Percentiles rank a stretch among this genome's conserved stretches.
Evolutionary conservation across 2,797 vertebrate species (phyloP).

Genomic region (Crotalus adamanteus): DNA sequence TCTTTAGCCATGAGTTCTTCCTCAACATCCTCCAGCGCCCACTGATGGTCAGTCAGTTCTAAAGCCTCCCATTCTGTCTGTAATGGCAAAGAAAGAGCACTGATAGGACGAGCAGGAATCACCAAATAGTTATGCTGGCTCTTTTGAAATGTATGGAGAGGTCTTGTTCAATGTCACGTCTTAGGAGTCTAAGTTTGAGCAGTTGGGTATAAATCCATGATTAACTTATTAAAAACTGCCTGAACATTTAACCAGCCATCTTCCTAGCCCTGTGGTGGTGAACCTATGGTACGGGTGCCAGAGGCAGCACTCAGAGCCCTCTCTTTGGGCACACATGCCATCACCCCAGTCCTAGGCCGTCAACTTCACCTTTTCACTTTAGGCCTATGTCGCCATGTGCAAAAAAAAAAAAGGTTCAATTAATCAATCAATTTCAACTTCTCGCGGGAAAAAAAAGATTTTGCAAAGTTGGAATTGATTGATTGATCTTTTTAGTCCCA

Average conservation of each 20-base stretch:
- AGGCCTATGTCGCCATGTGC: no score
- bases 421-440: no score
- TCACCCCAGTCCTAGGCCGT: no score
- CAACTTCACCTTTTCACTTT: no score
- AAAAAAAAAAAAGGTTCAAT: no score
- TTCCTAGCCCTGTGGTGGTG: background rate
- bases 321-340: no score
- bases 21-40: slow-evolving; percentile 95
- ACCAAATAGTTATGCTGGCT: no score
- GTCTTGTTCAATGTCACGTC: background rate
- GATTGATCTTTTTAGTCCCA: no score
- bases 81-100: slow-evolving; percentile 22
- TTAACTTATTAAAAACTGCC: background rate
- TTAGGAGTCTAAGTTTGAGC: background rate
- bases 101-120: background rate
- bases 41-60: slow-evolving; percentile 96
- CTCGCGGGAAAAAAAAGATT: no score
- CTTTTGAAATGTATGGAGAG: background rate
- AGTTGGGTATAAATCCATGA: background rate
- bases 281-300: no score
- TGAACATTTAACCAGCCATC: background rate
- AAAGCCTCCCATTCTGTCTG: slow-evolving; percentile 98
- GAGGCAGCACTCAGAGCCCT: no score
- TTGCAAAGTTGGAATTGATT: no score
- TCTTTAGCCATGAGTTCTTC: slow-evolving; percentile 96